A percentile compares a stretch with the other conserved stretches of the same genome.
Conservation (phyloP, 2,797 vertebrate species). For the Rhinatrema bivittatum region DNA sequence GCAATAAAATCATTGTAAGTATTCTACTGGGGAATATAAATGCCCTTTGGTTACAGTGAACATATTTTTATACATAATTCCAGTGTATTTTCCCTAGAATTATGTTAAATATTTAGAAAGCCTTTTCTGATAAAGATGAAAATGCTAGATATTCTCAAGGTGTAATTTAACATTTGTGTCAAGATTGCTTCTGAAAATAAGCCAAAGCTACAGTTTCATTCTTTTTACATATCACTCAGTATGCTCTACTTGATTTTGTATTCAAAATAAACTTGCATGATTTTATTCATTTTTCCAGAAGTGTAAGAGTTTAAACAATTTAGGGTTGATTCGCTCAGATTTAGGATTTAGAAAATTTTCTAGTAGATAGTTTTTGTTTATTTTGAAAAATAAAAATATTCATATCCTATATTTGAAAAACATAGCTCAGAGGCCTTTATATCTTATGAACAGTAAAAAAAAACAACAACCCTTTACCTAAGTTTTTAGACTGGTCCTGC, state of each 20-base stretch:
- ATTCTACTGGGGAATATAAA: slow-evolving; percentile 74
- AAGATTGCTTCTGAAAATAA: slow-evolving; percentile 57
- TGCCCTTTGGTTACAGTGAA: slow-evolving; percentile 77
- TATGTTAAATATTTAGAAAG: slow-evolving; percentile 87
- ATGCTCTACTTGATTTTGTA: slow-evolving; percentile 43
- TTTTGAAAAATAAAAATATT: too few relatives aligned
- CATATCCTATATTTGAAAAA: too few relatives aligned
- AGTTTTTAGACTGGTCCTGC: too few relatives aligned
- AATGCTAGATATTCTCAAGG: slow-evolving; percentile 54
- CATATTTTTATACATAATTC: slow-evolving; percentile 77
- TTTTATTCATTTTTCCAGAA: slow-evolving; percentile 49
- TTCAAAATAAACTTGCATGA: slow-evolving; percentile 46
- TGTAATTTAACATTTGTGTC: slow-evolving; percentile 64
- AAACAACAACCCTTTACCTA: too few relatives aligned
- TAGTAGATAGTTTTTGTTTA: too few relatives aligned
- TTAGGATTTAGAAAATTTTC: too few relatives aligned
- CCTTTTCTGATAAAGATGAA: slow-evolving; percentile 65
- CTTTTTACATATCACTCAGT: slow-evolving; percentile 56
- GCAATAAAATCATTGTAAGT: slow-evolving; percentile 84
- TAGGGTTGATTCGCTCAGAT: too few relatives aligned
- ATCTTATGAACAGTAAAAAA: too few relatives aligned
- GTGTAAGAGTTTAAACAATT: slow-evolving; percentile 33
- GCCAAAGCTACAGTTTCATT: slow-evolving; percentile 43
- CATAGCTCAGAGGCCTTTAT: too few relatives aligned
- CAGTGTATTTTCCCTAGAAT: slow-evolving; percentile 74